phyloP scores from a whole-genome alignment of 2,113 vertebrate species.

The Gadus macrocephalus region DNA sequence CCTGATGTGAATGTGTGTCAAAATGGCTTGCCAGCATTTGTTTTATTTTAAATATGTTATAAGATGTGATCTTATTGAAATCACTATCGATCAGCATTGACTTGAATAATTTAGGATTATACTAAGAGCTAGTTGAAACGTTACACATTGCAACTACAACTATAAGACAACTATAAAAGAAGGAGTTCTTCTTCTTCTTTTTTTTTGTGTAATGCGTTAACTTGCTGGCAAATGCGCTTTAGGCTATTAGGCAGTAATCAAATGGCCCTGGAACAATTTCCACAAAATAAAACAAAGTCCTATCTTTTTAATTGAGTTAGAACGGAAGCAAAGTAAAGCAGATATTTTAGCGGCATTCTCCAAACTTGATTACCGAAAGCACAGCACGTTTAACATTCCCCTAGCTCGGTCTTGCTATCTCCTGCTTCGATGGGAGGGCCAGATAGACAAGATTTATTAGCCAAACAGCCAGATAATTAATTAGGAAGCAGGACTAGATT shows the following conservation, averaged over 20 bases:
- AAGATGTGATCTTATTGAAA: no score
- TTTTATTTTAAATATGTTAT: no score
- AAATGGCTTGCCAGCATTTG: no score
- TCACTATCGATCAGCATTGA: no score
- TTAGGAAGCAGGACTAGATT: conserved; percentile 55
- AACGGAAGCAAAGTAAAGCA: conserved; percentile 43
- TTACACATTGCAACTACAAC: no score
- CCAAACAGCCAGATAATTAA: conserved; percentile 63
- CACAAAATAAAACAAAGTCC: conserved; percentile 26
- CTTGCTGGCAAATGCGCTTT: conserved; percentile 18
- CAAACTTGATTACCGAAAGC: conserved; percentile 50
- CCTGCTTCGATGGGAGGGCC: conserved; percentile 51
- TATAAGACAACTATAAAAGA: no score
- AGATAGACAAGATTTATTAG: conserved; percentile 69
- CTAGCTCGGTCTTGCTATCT: conserved; percentile 46
- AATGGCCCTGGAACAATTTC: conserved; percentile 45
- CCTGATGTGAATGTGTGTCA: no score
- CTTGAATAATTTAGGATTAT: no score
- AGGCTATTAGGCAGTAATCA: conserved; percentile 53
- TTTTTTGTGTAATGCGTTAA: conserved; percentile 6
- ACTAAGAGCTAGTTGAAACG: no score
- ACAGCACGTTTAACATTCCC: conserved; percentile 53
- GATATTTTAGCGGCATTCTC: conserved; percentile 46
- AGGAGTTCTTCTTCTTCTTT: background rate
- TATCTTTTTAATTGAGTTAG: conserved; percentile 65